A percentile compares a stretch with the other conserved stretches of the same genome.
These are phyloP conservation scores for Fistularia commersonii DNA, from an alignment of 2,797 vertebrate genomes.

Conservation along the genomic window DNA sequence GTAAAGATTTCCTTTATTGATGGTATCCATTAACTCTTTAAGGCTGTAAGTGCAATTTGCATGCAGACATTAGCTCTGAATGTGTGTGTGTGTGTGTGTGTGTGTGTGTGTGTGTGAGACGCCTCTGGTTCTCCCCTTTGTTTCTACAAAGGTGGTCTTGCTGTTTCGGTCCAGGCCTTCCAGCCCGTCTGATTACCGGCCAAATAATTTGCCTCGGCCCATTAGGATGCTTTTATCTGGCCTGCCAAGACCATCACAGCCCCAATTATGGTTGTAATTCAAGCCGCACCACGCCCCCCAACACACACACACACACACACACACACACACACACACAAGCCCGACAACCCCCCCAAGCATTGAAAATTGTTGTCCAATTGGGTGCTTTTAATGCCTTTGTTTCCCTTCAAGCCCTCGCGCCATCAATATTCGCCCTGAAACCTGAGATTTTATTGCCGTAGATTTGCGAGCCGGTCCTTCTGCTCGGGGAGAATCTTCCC, in stretches of 20 bases:
- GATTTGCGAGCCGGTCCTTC: too few species aligned
- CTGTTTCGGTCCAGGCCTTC: constrained; percentile 8
- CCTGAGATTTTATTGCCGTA: too few species aligned
- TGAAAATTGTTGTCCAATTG: constrained; percentile 40
- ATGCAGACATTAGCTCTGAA: too few species aligned
- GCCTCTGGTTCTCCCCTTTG: background rate
- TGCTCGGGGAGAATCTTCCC: too few species aligned
- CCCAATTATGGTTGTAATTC: constrained; percentile 51
- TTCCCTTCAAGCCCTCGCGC: background rate
- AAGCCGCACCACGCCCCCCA: constrained; percentile 17
- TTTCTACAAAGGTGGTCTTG: constrained; percentile 9
- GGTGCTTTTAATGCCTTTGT: constrained; percentile 39
- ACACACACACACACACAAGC: too few species aligned
- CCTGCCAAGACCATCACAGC: constrained; percentile 53
- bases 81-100: too few species aligned
- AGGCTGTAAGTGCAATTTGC: too few species aligned
- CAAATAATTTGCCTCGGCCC: constrained; percentile 48
- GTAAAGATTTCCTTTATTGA: too few species aligned
- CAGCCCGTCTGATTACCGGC: constrained; percentile 36
- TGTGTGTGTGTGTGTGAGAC: too few species aligned
- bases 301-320: too few species aligned
- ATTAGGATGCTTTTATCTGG: constrained; percentile 54
- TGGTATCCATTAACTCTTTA: too few species aligned
- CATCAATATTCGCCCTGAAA: too few species aligned
- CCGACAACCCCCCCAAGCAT: constrained; percentile 19